phyloP scores from a whole-genome alignment of 2,888 invertebrate genomes.

The Calliscelio sp. region DNA sequence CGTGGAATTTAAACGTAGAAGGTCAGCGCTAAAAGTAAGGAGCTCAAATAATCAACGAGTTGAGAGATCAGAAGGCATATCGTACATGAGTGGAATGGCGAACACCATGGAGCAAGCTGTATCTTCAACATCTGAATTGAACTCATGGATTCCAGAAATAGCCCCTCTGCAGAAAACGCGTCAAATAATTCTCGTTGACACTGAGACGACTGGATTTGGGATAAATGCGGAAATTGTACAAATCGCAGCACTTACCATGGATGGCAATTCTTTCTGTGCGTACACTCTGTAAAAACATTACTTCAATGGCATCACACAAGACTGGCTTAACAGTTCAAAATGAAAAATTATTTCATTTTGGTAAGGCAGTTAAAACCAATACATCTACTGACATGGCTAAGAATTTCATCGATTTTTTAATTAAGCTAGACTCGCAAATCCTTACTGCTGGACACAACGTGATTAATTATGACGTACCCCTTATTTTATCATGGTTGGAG shows the following conservation, averaged over 20 bases:
- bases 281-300: background rate
- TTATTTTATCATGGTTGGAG: slow-evolving; percentile 10
- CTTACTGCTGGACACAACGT: slow-evolving; percentile 28
- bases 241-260: slow-evolving; percentile 32
- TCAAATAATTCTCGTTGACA: slow-evolving; percentile 29
- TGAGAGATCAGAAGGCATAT: slow-evolving; percentile 37
- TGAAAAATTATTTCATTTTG: background rate
- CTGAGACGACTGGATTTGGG: slow-evolving; percentile 58
- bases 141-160: slow-evolving; percentile 40
- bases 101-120: slow-evolving; percentile 48
- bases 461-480: slow-evolving; percentile 19
- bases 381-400: background rate
- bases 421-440: background rate
- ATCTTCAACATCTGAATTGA: slow-evolving; percentile 10
- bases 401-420: slow-evolving; percentile 3
- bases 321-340: slow-evolving; percentile 13
- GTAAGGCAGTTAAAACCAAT: background rate
- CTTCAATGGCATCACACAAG: background rate
- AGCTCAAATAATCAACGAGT: background rate
- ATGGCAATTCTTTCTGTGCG: slow-evolving; percentile 13
- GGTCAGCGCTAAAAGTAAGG: slow-evolving; percentile 15
- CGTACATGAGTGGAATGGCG: slow-evolving; percentile 59
- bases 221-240: slow-evolving; percentile 51
- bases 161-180: slow-evolving; percentile 37
- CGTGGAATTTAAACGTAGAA: slow-evolving; percentile 21